These are phyloP conservation scores for Himalopsyche kuldschensis DNA, from an alignment of 2,888 invertebrate genomes.

Conservation along the genomic window DNA sequence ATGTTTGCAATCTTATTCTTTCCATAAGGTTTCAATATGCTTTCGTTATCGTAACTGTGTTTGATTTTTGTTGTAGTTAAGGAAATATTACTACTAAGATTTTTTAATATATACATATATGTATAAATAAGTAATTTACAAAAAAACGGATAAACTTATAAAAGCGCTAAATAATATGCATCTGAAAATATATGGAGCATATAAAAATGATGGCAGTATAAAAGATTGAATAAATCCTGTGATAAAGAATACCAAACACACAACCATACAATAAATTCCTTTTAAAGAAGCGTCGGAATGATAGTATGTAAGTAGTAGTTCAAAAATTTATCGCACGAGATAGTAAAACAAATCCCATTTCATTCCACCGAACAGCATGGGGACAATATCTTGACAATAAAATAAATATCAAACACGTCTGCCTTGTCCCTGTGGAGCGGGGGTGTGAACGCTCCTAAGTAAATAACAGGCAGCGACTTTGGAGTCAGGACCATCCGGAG, in stretches of 20 bases:
- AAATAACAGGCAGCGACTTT: constrained; percentile 15
- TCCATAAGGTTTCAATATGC: too few relatives aligned
- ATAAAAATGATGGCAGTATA: not conserved
- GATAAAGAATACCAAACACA: not conserved
- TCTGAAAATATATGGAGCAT: not conserved
- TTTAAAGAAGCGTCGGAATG: not conserved
- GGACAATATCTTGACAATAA: constrained; percentile 33
- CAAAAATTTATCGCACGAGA: not conserved
- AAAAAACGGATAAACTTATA: too few relatives aligned
- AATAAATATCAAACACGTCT: constrained; percentile 36
- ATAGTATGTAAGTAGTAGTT: not conserved
- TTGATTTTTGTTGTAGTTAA: too few relatives aligned
- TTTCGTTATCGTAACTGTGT: too few relatives aligned
- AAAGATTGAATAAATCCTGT: not conserved
- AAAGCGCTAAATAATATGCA: too few relatives aligned
- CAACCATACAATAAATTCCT: not conserved
- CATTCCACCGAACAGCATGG: constrained; percentile 19
- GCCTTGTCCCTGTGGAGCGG: not conserved
- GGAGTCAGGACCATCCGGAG: not conserved
- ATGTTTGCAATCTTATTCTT: too few relatives aligned
- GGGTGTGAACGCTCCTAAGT: constrained; percentile 28
- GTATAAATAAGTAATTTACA: too few relatives aligned
- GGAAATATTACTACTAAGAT: too few relatives aligned
- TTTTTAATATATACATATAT: too few relatives aligned
- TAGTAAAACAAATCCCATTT: constrained; percentile 23